phyloP scores from a whole-genome alignment of 2,888 invertebrate species.

The Lapara coniferarum region DNA sequence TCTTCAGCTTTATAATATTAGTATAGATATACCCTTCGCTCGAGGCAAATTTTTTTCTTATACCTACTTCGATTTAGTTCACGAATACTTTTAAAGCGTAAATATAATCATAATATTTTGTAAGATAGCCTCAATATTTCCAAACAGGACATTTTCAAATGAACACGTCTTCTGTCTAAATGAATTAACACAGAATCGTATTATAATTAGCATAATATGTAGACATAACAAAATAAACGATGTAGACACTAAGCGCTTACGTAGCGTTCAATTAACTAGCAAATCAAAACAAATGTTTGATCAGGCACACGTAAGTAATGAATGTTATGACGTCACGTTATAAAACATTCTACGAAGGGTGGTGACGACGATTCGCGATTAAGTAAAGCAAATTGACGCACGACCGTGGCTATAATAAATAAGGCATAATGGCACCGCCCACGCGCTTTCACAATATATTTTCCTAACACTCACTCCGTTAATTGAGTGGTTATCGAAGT shows the following conservation, averaged over 20 bases:
- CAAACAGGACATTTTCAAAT: background rate
- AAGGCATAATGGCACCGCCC: conserved; percentile 57
- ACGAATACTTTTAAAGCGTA: no score
- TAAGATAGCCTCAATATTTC: no score
- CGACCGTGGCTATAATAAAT: conserved; percentile 52
- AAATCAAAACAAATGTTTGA: conserved; percentile 54
- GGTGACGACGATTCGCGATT: conserved; percentile 68
- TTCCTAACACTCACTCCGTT: conserved; percentile 54
- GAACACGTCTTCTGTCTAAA: background rate
- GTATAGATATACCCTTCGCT: no score
- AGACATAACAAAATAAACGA: conserved; percentile 46
- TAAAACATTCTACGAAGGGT: conserved; percentile 42
- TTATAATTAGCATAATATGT: conserved; percentile 27
- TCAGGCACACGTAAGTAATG: conserved; percentile 39
- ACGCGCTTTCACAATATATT: conserved; percentile 64
- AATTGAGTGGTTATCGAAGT: conserved; percentile 48
- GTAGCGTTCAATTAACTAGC: conserved; percentile 42
- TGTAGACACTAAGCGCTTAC: conserved; percentile 31
- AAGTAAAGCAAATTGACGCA: conserved; percentile 77
- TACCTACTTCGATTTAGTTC: no score
- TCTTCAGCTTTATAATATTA: no score
- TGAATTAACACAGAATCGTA: conserved; percentile 18
- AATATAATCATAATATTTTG: no score
- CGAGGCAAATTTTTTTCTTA: no score
- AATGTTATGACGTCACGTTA: conserved; percentile 47